These are phyloP conservation scores for Telmatochromis bifrenatus DNA, from an alignment of 2,113 vertebrate genomes.

Conservation along the genomic window DNA sequence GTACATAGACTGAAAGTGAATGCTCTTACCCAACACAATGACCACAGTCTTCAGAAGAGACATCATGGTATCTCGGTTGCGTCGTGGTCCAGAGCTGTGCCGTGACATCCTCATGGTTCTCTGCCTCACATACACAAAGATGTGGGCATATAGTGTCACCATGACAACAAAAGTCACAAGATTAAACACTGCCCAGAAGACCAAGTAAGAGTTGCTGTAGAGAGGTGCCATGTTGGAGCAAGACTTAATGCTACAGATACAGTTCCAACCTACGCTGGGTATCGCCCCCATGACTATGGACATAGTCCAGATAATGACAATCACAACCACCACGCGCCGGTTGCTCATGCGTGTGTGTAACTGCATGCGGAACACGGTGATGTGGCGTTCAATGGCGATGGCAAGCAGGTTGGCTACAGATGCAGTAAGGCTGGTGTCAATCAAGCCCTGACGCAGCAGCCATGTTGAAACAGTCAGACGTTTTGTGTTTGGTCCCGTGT, in stretches of 20 bases:
- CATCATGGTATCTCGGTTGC: constrained; percentile 99
- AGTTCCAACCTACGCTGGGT: constrained; percentile 97
- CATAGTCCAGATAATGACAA: constrained; percentile 99
- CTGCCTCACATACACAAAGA: constrained; percentile 97
- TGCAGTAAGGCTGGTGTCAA: constrained; percentile 94
- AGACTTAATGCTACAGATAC: constrained; percentile 85
- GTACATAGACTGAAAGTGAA: neutral
- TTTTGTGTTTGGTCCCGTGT: constrained; percentile 96
- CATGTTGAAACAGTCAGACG: constrained; percentile 93
- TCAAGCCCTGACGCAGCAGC: constrained; percentile 95
- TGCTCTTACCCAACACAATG: constrained; percentile 90
- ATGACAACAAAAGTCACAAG: constrained; percentile 97
- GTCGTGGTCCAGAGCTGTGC: constrained; percentile 90
- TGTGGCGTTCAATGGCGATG: constrained; percentile 97
- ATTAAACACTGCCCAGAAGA: constrained; percentile 99
- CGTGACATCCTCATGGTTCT: constrained; percentile 99
- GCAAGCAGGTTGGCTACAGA: constrained; percentile 95
- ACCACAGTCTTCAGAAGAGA: constrained; percentile 96
- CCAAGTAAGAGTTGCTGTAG: constrained; percentile 96
- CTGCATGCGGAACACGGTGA: constrained; percentile 98
- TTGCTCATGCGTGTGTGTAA: constrained; percentile 98
- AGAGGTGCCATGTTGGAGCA: constrained; percentile 99
- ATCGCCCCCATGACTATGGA: constrained; percentile 97
- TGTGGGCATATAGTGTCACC: constrained; percentile 97
- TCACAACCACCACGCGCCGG: constrained; percentile 92